Percentiles rank a stretch among this genome's conserved stretches.
These are phyloP conservation scores for Tenrec ecaudatus DNA, from an alignment of 2,113 vertebrate species.

Conservation along the genomic window DNA sequence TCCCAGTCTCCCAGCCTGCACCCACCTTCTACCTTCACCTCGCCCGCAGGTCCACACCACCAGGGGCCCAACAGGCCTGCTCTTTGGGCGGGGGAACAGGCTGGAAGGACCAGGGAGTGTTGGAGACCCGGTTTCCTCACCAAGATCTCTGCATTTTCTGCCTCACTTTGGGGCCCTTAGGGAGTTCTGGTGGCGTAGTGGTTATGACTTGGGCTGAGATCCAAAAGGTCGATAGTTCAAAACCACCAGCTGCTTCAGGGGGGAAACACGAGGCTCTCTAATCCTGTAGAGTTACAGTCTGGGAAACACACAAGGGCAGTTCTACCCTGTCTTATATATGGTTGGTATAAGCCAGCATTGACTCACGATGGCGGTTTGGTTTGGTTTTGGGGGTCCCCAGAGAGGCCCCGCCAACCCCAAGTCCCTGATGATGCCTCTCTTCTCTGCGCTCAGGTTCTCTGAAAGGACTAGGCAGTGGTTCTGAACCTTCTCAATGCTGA, in stretches of 20 bases:
- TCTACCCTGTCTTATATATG: too few relatives aligned
- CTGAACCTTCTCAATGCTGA: too few relatives aligned
- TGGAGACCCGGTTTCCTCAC: background rate
- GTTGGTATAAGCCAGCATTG: too few relatives aligned
- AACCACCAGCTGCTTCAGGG: too few relatives aligned
- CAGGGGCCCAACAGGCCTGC: background rate
- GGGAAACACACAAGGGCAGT: too few relatives aligned
- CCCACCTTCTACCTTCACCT: background rate
- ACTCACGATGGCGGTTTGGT: too few relatives aligned
- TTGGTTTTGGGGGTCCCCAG: background rate
- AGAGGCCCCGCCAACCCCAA: background rate
- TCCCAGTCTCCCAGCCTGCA: accelerated
- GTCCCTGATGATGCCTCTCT: background rate
- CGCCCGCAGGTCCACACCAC: background rate
- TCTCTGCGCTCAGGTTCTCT: background rate
- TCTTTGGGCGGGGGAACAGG: background rate
- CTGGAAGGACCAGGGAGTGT: background rate
- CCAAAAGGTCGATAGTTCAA: too few relatives aligned
- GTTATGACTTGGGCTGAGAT: too few relatives aligned
- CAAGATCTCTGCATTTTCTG: background rate
- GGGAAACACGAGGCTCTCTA: too few relatives aligned
- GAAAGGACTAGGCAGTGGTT: too few relatives aligned
- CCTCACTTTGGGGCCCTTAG: background rate
- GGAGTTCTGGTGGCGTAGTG: too few relatives aligned
- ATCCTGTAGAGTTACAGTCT: too few relatives aligned